Evolutionary conservation across 2,797 vertebrate species (phyloP), one percentile per base, ranked within the genome.

Genomic region (Trachops cirrhosus): DNA sequence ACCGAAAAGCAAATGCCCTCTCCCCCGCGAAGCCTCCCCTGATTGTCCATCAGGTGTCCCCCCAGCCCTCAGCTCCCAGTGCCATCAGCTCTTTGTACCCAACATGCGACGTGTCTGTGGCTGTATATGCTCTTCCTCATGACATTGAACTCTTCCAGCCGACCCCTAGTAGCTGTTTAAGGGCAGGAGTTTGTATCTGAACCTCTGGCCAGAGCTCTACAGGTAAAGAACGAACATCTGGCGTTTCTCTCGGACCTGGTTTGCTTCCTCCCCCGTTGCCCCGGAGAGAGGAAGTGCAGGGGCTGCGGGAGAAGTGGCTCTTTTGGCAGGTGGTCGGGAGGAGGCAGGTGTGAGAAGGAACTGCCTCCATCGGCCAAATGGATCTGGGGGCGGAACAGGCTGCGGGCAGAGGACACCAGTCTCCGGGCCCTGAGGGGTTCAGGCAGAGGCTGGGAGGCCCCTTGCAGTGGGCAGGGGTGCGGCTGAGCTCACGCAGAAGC

Each of bases 201-300:
- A 77, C n/a, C 77, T 26, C 11, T 21, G 85, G 54, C 26, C 19
- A 73, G 64, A 82, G 41, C 78, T 54, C 73, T 64, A 82, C 37
- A 79, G 1, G 26, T 21, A 34, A 50, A 18, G 29, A 21, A 37
- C 46, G 26, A 12, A 37, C 46, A 32, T 18, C 67, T 29, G 52
- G 29, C 39, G 16, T 93, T 91, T 77, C 74, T 71, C n/a, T 44
- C 68, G 41, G 32, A 83, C 48, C 57, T 82, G 48, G 16, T 73
- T 97, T 59, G 87, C 21, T 64, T 94, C 32, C 37, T 26, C 37
- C 74, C 52, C 8, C 9, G 39, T n/a, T 6, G 39, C 18, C 9
- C 37, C 71, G 34, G 62, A 32, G 44, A 82, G 89, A 71, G 34
- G 46, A 71, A 68, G 52, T 5, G 22, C 14, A 1, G 41, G 12